These are phyloP conservation scores for Suricata suricatta DNA, from an alignment of 2,113 vertebrate genomes.

Conservation along the genomic window DNA sequence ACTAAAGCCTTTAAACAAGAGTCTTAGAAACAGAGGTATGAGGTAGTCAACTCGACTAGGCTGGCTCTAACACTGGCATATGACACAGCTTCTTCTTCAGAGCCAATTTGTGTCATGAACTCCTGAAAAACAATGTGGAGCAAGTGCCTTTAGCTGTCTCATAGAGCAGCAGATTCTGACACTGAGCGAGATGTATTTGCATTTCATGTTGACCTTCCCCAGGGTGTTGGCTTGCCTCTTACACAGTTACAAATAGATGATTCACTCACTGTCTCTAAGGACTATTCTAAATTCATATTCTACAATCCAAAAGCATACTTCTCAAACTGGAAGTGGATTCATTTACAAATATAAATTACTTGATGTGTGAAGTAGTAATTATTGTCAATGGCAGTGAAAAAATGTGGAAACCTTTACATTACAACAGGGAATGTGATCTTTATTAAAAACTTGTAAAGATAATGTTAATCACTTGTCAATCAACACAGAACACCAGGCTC, in stretches of 20 bases:
- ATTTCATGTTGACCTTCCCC: background rate
- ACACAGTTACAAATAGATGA: background rate
- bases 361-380: background rate
- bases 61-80: background rate
- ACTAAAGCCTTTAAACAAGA: background rate
- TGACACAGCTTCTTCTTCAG: background rate
- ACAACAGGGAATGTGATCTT: background rate
- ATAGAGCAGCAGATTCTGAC: background rate
- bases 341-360: background rate
- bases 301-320: background rate
- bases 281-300: background rate
- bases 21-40: background rate
- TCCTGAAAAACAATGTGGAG: background rate
- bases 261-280: background rate
- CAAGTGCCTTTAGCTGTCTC: background rate
- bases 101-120: background rate
- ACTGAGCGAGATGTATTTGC: background rate
- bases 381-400: background rate
- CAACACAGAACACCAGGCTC: background rate
- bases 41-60: background rate
- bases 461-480: background rate
- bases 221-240: background rate
- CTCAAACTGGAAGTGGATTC: slow-evolving; percentile 25
- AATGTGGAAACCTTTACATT: background rate
- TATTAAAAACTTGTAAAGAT: background rate